Base-by-base conservation (phyloP, 2,113 vertebrate genomes). In the Nyctibius bracteatus region DNA sequence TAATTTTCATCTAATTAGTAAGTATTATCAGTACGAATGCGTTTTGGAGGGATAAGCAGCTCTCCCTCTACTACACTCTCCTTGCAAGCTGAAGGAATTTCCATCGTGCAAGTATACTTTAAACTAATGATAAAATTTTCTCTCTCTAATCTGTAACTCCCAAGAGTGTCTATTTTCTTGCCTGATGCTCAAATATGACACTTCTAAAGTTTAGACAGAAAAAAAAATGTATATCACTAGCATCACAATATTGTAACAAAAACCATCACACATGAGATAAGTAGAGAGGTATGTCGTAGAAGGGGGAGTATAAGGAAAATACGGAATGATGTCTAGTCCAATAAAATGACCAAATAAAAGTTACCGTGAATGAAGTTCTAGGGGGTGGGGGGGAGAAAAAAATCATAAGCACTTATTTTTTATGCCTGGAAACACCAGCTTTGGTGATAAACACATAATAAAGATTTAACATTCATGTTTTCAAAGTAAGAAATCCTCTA, bases 101-200 rank as follows among this genome's bases (percentile, higher is more conserved):
- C 33, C 4, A 0, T 19, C 0, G 0, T 22, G 8, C 6, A 61
- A 86, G 11, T 22, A 14, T 19, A 31, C 27, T 66, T 85, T 10
- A 65, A 85, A 86, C 8, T 4, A 41, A 57, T 0, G 3, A 16
- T 6, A 55, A n/a, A 24, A 30, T 43, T n/a, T 79, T 73, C 20
- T 59, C 6, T 52, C 8, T 72, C 24, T 28, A 17, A 61, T 4
- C 16, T 19, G 2, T 35, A 87, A 68, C 17, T 81, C n/a, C 22
- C 6, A 62, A 21, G 35, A 49, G 12, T 8, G 17, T 30, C 31
- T 41, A 21, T 14, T 47, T 86, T 54, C 52, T 72, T 43, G 14
- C 21, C 39, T 46, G 21, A 92, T 44, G 47, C 22, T 67, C 16
- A 82, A 35, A 49, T 49, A 47, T 2, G 3, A 67, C 5, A 43